phyloP scores from a whole-genome alignment of 2,888 invertebrate genomes.

The Eumacrocentrus americanus region DNA sequence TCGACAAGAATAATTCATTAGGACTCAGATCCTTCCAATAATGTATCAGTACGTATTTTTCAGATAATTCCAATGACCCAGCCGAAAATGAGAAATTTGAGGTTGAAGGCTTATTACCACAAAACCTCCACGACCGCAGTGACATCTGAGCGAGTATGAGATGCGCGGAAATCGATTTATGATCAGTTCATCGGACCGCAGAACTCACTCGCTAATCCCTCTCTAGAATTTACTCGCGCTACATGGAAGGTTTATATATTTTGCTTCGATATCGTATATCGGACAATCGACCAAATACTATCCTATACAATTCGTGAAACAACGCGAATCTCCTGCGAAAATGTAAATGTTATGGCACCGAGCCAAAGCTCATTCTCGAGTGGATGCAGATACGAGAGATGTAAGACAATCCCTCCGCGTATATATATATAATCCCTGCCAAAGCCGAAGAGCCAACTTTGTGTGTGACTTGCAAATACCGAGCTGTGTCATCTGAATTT shows the following conservation, averaged over 20 bases:
- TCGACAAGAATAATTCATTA: constrained; percentile 14
- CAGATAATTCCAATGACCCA: neutral
- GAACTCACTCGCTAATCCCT: too few relatives aligned
- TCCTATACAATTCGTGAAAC: constrained; percentile 42
- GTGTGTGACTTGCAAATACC: neutral
- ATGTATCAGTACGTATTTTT: neutral
- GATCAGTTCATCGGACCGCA: too few relatives aligned
- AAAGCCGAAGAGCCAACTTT: constrained; percentile 6
- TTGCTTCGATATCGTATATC: too few relatives aligned
- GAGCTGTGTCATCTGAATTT: neutral
- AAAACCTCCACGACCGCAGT: too few relatives aligned
- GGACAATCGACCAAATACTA: constrained; percentile 22
- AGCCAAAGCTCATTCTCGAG: constrained; percentile 36
- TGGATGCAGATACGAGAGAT: constrained; percentile 29
- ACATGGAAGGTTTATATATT: too few relatives aligned
- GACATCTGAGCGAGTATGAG: too few relatives aligned
- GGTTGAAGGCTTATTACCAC: too few relatives aligned
- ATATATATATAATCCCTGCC: constrained; percentile 16
- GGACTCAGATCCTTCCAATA: too few relatives aligned
- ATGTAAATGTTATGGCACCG: constrained; percentile 45
- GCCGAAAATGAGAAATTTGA: too few relatives aligned
- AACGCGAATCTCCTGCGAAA: constrained; percentile 41
- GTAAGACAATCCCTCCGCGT: constrained; percentile 12
- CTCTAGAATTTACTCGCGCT: too few relatives aligned
- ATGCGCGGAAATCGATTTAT: too few relatives aligned